phyloP scores from a whole-genome alignment of 2,113 vertebrate species.

The Indri indri region DNA sequence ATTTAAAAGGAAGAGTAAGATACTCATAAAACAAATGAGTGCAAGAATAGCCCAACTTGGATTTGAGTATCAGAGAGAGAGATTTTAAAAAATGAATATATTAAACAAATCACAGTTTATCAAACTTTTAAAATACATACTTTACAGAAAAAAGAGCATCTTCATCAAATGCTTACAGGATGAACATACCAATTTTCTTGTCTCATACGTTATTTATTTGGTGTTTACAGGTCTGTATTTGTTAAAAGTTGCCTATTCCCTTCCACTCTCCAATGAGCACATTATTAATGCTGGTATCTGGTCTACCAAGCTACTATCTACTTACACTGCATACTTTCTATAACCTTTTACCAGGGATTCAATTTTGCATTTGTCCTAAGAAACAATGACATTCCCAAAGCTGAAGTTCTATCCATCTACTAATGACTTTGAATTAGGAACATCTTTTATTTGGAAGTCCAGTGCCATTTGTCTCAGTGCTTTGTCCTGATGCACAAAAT shows the following conservation, averaged over 20 bases:
- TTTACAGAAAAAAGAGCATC: constrained; percentile 74
- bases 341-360: not conserved
- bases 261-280: not conserved
- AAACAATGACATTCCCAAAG: not conserved
- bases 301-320: constrained; percentile 66
- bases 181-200: not conserved
- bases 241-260: not conserved
- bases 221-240: not conserved
- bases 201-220: not conserved
- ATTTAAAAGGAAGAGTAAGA: not conserved
- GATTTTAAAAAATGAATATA: not conserved
- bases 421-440: constrained; percentile 91
- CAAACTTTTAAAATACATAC: constrained; percentile 19
- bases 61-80: not conserved
- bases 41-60: not conserved
- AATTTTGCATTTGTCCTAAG: not conserved
- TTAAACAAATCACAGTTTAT: not conserved
- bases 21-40: not conserved
- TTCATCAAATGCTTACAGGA: constrained; percentile 53
- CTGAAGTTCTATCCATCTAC: too few species aligned
- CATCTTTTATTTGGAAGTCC: constrained; percentile 88
- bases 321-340: constrained; percentile 52
- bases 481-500: constrained; percentile 86
- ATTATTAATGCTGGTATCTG: constrained; percentile 1
- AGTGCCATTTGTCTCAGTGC: constrained; percentile 92